phyloP scores from a whole-genome alignment of 2,113 vertebrate species.

The Rhinolophus sinicus region DNA sequence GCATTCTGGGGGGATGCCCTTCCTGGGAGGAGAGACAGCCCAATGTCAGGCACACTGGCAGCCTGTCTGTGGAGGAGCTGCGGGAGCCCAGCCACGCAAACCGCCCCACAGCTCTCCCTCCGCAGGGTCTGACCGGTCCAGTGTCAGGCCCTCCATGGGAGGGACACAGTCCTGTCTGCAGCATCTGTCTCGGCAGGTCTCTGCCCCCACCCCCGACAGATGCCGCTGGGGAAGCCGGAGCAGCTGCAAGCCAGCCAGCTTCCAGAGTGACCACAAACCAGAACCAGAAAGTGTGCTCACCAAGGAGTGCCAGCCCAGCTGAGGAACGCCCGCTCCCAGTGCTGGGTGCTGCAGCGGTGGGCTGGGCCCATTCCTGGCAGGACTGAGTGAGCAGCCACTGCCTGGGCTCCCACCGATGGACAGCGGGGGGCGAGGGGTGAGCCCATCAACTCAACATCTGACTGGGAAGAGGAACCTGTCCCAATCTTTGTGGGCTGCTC shows the following conservation, averaged over 20 bases:
- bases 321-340: neutral
- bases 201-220: neutral
- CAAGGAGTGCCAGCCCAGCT: rapidly evolving
- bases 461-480: neutral
- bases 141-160: too few relatives aligned
- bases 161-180: too few relatives aligned
- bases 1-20: slow-evolving; percentile 82
- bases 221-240: neutral
- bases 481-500: neutral
- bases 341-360: neutral
- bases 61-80: too few relatives aligned
- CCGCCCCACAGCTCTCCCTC: neutral
- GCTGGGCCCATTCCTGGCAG: neutral
- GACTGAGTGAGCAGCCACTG: neutral
- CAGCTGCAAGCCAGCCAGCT: neutral
- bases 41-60: neutral
- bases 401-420: neutral
- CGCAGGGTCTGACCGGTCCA: neutral
- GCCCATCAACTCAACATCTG: neutral
- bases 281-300: neutral
- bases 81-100: rapidly evolving
- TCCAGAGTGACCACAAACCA: neutral
- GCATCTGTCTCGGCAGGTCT: neutral
- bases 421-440: neutral
- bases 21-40: slow-evolving; percentile 85